Base-by-base conservation (phyloP, 1,140 invertebrate genomes). In the Drusus annulatus region DNA sequence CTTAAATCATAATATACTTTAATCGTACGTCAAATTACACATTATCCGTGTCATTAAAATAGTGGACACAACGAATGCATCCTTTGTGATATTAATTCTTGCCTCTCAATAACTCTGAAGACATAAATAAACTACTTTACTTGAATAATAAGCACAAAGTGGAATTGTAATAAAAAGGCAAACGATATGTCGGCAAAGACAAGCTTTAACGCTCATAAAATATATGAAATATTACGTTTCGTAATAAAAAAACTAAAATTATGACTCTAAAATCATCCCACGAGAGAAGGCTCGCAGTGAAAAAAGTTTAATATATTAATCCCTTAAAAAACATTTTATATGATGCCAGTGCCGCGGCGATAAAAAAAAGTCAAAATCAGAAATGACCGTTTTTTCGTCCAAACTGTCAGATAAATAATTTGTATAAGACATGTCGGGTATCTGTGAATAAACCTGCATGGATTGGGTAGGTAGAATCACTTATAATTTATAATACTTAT, bases 151-250 rank as follows among this genome's bases (percentile, higher is more conserved):
- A 78, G 74, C 68, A 80, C 69, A 80, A 54, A 83, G 69, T 78
- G 79, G 58, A 80, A 73, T 80, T 62, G 75, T 78, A 80, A 83
- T 83, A 80, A 77, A 76, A 82, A 81, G 60, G 31, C 65, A 71
- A 76, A 62, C 76, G 75, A 83, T 76, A 78, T 56, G 71, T 79
- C 81, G 77, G 81, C 80, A 82, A 77, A 77, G 81, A 80, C 75
- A 80, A 78, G 74, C 45, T 45, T 78, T 75, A 80, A 58, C 31
- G 74, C 23, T 50, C 81, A 76, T 83, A 83, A 83, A 83, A 78
- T 83, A 83, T 83, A 80, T 83, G 81, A 83, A 83, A 78, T 83
- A 83, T 83, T 77, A 78, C 79, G 23, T 79, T 25, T 75, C 69
- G 36, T 74, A 79, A 74, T 80, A 76, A 80, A 80, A 80, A 80